Base-by-base conservation (phyloP, 2,888 invertebrate species). In the Amorpha juglandis region DNA sequence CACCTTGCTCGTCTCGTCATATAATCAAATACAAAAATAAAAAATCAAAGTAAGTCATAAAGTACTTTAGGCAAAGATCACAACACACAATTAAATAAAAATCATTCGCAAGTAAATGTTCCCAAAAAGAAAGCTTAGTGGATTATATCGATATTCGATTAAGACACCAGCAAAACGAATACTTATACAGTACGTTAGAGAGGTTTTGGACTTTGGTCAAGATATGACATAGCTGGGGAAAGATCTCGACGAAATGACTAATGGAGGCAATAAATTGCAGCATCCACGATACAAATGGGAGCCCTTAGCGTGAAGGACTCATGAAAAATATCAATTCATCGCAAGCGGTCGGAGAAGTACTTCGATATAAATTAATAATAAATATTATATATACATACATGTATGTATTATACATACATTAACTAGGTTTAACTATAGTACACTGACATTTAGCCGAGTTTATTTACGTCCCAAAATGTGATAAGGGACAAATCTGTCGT, bases 261-360 rank as follows among this genome's bases (percentile, higher is more conserved):
- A 91, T 88, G 83, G 72, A 58, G 70, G 80, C 82, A 78, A 90
- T 89, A 90, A 89, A 89, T 90, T 85, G 85, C 88, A 89, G 87
- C 77, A 78, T 73, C 79, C 76, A 74, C 78, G 85, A 86, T 87
- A 90, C 88, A 86, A 89, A 90, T 88, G 84, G 80, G 78, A 79
- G 79, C 81, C 80, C 82, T 88, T 86, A 80, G 75, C 75, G 75
- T 72, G 75, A 78, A 87, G 81, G 79, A 78, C 82, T 86, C 84
- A 86, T 85, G 87, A 88, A 89, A 90, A 87, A 89, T 89, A 88
- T 88, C 84, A 89, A 89, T 91, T 87, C 83, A 27, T 4, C 27
- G 27, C 27, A 81, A 84, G 75, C 78, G 78, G 84, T 80, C 77
- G 74, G 74, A 72, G 74, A 81, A 80, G 78, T 80, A 79, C 75